Evolutionary conservation across 2,888 invertebrate species (phyloP).

Genomic region (Anthophora plumipes): DNA sequence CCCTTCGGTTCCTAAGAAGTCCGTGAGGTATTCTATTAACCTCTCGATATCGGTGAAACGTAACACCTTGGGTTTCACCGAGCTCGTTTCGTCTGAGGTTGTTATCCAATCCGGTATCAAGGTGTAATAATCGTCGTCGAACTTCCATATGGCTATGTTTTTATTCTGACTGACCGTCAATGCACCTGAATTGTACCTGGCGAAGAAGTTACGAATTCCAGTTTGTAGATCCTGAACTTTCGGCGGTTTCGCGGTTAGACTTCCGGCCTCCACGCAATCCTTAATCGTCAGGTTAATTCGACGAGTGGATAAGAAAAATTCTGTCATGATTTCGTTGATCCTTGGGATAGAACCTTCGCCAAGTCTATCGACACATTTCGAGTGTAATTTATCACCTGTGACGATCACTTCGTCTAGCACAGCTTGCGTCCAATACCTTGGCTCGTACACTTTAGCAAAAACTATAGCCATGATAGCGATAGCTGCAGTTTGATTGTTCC

Average conservation of each 20-base stretch:
- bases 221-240: constrained; percentile 71
- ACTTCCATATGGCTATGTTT: constrained; percentile 77
- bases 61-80: constrained; percentile 61
- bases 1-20: constrained; percentile 58
- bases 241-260: constrained; percentile 64
- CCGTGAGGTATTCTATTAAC: constrained; percentile 66
- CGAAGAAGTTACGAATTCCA: constrained; percentile 77
- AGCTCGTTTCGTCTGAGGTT: neutral
- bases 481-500: constrained; percentile 74
- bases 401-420: constrained; percentile 77
- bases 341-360: constrained; percentile 61
- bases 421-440: constrained; percentile 74
- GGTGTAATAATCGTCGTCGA: constrained; percentile 70
- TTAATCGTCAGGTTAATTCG: constrained; percentile 76
- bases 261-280: constrained; percentile 80
- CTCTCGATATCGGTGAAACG: constrained; percentile 65
- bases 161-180: constrained; percentile 60
- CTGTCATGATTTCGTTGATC: constrained; percentile 77
- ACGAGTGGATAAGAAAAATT: constrained; percentile 79
- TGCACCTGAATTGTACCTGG: constrained; percentile 70
- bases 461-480: constrained; percentile 77
- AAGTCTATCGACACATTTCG: constrained; percentile 73
- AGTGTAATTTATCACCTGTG: constrained; percentile 78
- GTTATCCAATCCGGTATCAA: constrained; percentile 70
- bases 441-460: constrained; percentile 80